These are phyloP conservation scores for Pogonocherus hispidulus DNA, from an alignment of 2,888 invertebrate species.

Conservation along the genomic window DNA sequence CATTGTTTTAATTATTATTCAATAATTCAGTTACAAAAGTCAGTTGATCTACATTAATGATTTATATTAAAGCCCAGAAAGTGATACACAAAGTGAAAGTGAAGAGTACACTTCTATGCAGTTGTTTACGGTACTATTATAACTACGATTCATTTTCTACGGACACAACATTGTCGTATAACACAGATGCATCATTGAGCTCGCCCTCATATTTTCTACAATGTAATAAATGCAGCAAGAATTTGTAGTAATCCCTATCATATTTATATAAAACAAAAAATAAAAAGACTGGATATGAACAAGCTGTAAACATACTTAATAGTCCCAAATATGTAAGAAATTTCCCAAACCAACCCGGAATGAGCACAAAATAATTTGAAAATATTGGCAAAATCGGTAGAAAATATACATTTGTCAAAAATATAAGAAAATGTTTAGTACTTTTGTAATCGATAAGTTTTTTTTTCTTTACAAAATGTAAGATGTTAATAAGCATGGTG, in stretches of 20 bases:
- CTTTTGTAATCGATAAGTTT: not conserved
- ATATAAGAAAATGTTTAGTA: not conserved
- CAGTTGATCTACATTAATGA: no score
- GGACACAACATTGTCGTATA: not conserved
- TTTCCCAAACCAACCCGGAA: no score
- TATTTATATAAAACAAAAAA: conserved; percentile 12
- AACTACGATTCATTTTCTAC: no score
- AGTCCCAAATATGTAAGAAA: no score
- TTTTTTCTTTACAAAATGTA: conserved; percentile 24
- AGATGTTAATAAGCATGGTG: conserved; percentile 35
- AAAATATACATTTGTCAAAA: conserved; percentile 30
- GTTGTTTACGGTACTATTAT: no score
- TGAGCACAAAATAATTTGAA: not conserved
- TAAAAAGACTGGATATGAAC: conserved; percentile 6
- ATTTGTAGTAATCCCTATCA: conserved; percentile 16
- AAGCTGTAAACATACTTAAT: not conserved
- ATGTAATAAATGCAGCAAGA: not conserved
- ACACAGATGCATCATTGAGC: not conserved
- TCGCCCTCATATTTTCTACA: conserved; percentile 25
- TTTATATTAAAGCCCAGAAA: no score
- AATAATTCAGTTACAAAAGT: no score
- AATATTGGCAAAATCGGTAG: not conserved
- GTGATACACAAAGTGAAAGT: no score
- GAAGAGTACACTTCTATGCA: no score
- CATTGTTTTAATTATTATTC: no score